Conservation (phyloP, 2,888 invertebrate species). For the Chalcis sispes region DNA sequence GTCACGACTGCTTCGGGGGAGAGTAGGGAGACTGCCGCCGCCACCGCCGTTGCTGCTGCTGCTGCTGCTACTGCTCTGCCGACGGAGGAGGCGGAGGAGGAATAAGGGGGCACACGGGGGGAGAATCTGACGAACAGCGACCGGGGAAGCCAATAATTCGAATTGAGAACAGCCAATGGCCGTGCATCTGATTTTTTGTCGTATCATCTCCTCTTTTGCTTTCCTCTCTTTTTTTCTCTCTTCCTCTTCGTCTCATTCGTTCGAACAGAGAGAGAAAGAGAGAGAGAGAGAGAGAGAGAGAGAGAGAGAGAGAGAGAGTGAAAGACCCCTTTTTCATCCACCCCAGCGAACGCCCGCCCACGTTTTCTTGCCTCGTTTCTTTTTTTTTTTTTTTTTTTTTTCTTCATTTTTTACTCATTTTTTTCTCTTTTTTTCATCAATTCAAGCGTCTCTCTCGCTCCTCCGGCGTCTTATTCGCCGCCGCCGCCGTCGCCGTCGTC, state of each 20-base stretch:
- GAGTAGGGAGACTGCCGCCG: conserved; percentile 47
- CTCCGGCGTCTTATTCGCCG: not conserved
- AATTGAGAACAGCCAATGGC: conserved; percentile 76
- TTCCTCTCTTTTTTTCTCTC: conserved; percentile 38
- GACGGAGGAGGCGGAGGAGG: conserved; percentile 58
- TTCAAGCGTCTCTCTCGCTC: conserved; percentile 60
- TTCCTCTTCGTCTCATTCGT: not conserved
- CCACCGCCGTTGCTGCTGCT: not conserved
- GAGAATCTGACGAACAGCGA: conserved; percentile 72
- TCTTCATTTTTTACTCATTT: not conserved
- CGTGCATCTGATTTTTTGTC: conserved; percentile 76
- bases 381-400: too few relatives aligned
- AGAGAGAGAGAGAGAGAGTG: not conserved
- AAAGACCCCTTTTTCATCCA: conserved; percentile 31
- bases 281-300: too few relatives aligned
- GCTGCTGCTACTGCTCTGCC: not conserved
- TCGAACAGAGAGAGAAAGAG: not conserved
- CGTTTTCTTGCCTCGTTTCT: conserved; percentile 39
- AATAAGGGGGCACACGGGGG: conserved; percentile 63
- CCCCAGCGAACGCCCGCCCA: conserved; percentile 56
- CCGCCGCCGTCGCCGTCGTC: conserved; percentile 1
- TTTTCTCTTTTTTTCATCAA: conserved; percentile 58
- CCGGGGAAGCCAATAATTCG: conserved; percentile 73
- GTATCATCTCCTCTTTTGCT: conserved; percentile 67
- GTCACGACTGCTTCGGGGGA: conserved; percentile 11